Percentiles rank a stretch among this genome's conserved stretches.
These are phyloP conservation scores for Drosophila malerkotliana DNA, from an alignment of 1,140 invertebrate genomes.

Conservation along the genomic window DNA sequence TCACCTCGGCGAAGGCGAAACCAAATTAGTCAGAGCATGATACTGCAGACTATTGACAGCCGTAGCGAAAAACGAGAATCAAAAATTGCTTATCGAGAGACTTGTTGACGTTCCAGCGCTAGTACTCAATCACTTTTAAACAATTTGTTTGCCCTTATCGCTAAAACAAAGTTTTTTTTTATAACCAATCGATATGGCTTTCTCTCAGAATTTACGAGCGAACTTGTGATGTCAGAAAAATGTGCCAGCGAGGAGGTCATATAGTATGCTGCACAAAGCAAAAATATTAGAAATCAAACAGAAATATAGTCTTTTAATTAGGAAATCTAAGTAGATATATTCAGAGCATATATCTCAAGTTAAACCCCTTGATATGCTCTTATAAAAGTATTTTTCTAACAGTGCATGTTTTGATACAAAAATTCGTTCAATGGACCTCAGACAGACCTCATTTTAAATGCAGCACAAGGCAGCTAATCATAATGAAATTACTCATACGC, in stretches of 20 bases:
- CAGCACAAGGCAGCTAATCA: slow-evolving; percentile 50
- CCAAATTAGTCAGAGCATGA: slow-evolving; percentile 59
- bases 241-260: slow-evolving; percentile 6
- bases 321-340: neutral
- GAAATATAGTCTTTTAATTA: too few species aligned
- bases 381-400: neutral
- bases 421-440: slow-evolving; percentile 20
- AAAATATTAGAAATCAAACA: neutral
- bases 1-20: neutral
- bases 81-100: slow-evolving; percentile 51
- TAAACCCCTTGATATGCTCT: too few species aligned
- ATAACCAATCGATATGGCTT: slow-evolving; percentile 39
- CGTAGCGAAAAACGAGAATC: slow-evolving; percentile 32
- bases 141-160: slow-evolving; percentile 44
- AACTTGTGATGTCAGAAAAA: slow-evolving; percentile 19
- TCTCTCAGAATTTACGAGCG: slow-evolving; percentile 35
- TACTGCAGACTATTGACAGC: slow-evolving; percentile 36
- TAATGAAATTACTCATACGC: slow-evolving; percentile 73
- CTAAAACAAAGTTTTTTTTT: slow-evolving; percentile 22
- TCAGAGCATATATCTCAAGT: too few species aligned
- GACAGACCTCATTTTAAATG: slow-evolving; percentile 53
- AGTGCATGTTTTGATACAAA: neutral
- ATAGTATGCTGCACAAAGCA: neutral
- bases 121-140: slow-evolving; percentile 39
- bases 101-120: slow-evolving; percentile 48